phyloP scores from a whole-genome alignment of 2,888 invertebrate genomes.

The Drosophila subsilvestris region DNA sequence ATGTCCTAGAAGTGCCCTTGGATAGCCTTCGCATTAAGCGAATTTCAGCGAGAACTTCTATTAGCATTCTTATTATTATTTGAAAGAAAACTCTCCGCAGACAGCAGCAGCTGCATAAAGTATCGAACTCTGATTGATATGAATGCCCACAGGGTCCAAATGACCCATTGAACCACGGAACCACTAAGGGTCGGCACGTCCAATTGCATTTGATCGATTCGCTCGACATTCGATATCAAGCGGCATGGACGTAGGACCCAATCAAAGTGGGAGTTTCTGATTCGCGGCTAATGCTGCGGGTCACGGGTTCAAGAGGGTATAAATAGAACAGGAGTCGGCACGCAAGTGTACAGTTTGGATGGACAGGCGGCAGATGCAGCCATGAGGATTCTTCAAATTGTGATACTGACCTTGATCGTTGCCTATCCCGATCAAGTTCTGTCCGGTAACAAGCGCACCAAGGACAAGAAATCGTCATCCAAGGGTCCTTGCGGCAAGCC shows the following conservation, averaged over 20 bases:
- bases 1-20: too few relatives aligned
- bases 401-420: conserved; percentile 53
- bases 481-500: conserved; percentile 59
- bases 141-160: neutral
- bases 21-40: too few relatives aligned
- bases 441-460: conserved; percentile 1
- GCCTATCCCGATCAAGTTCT: conserved; percentile 49
- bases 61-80: neutral
- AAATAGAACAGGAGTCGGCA: conserved; percentile 56
- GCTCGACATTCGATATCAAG: conserved; percentile 6
- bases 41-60: too few relatives aligned
- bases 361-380: conserved; percentile 37
- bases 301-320: conserved; percentile 54
- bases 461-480: conserved; percentile 7
- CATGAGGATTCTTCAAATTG: conserved; percentile 60
- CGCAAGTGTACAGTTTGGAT: conserved; percentile 45
- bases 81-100: neutral
- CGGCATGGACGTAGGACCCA: conserved; percentile 5
- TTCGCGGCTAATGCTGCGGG: conserved; percentile 23
- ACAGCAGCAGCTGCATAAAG: neutral
- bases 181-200: neutral
- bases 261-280: conserved; percentile 5
- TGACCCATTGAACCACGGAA: neutral
- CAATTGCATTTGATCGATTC: conserved; percentile 58
- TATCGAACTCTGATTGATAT: neutral